These are phyloP conservation scores for Halichoerus grypus DNA, from an alignment of 2,113 vertebrate species.

Conservation along the genomic window DNA sequence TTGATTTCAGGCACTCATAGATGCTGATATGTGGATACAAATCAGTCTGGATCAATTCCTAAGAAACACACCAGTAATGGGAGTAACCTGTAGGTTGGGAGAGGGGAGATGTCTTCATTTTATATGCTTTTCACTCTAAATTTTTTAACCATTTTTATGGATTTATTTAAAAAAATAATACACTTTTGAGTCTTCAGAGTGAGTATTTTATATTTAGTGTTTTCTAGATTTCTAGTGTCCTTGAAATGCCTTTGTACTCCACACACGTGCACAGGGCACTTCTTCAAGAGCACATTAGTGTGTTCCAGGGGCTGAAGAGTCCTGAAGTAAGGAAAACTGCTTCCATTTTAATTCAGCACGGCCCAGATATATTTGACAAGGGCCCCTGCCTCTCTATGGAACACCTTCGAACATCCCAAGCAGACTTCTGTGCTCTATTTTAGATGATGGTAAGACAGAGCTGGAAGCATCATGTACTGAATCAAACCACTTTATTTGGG, in stretches of 20 bases:
- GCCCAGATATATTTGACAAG: neutral
- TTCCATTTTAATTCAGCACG: neutral
- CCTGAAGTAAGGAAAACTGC: neutral
- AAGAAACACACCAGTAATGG: neutral
- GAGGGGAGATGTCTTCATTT: neutral
- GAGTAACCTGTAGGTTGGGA: neutral
- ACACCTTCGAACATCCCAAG: rapidly evolving
- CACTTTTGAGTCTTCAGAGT: neutral
- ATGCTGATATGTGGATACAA: neutral
- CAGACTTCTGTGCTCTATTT: neutral
- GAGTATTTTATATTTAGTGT: neutral
- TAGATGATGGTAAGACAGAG: neutral
- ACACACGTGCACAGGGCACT: neutral
- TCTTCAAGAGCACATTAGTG: neutral
- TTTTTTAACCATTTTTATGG: neutral
- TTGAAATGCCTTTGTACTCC: neutral
- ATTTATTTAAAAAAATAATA: neutral
- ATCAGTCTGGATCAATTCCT: neutral
- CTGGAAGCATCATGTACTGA: neutral
- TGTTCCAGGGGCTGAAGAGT: neutral
- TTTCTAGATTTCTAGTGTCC: neutral
- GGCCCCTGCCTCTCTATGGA: neutral
- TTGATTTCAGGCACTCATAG: neutral
- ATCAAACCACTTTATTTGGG: neutral
- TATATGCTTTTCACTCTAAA: neutral